Conservation (phyloP, 2,113 vertebrate genomes). For the Myiagra hebetior region DNA sequence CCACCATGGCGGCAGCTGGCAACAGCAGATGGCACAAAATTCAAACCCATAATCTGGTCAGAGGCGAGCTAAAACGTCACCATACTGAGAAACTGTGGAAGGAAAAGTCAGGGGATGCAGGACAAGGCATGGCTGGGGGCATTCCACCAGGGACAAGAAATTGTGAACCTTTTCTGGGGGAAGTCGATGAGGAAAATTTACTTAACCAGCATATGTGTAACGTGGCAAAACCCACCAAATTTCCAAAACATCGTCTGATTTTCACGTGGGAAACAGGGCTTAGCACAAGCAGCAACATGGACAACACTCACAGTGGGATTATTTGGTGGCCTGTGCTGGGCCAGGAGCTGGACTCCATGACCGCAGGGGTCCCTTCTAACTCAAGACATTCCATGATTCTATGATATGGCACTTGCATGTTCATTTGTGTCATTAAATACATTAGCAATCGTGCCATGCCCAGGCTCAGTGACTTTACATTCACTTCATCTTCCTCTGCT, state of each 20-base stretch:
- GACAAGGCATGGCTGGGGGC: background rate
- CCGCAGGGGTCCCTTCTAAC: no score
- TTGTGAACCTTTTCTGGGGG: fast-evolving
- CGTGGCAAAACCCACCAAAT: fast-evolving
- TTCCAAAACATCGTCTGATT: background rate
- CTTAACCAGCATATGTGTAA: background rate
- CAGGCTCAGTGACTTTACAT: background rate
- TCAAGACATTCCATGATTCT: background rate
- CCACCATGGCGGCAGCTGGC: background rate
- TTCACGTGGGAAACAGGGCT: background rate
- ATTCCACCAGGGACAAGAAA: background rate
- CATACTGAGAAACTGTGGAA: background rate
- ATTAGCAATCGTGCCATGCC: background rate
- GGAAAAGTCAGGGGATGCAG: background rate
- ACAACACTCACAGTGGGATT: background rate
- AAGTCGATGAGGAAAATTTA: background rate
- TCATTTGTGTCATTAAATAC: background rate
- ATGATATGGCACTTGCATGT: background rate
- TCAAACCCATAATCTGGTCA: background rate
- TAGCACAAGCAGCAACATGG: fast-evolving
- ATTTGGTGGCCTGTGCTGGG: no score
- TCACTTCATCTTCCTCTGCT: background rate
- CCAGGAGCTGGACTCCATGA: background rate
- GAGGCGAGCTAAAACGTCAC: background rate
- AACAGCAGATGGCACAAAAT: background rate